These are phyloP conservation scores for Acrobasis consociella DNA, from an alignment of 2,888 invertebrate species.

Conservation along the genomic window DNA sequence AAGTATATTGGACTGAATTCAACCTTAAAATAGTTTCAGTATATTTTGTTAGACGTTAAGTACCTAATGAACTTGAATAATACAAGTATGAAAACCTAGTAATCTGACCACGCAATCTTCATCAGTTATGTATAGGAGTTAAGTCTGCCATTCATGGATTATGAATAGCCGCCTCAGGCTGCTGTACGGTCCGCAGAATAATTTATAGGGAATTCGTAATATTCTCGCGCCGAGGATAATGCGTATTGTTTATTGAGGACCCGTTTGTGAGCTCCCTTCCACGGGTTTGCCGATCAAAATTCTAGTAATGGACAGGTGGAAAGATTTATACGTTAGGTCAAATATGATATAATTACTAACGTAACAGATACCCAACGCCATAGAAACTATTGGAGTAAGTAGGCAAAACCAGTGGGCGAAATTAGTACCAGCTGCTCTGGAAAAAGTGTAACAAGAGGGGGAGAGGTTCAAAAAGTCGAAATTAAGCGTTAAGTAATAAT, in stretches of 20 bases:
- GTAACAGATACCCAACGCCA: no score
- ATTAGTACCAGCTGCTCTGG: no score
- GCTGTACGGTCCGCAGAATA: neutral
- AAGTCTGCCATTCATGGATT: neutral
- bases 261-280: neutral
- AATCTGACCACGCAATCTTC: neutral
- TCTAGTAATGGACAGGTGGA: neutral
- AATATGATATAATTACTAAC: no score
- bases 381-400: no score
- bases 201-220: neutral
- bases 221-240: neutral
- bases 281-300: neutral
- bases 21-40: no score
- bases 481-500: no score
- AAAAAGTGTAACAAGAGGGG: no score
- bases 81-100: neutral
- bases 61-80: neutral
- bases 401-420: no score
- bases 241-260: slow-evolving; percentile 3
- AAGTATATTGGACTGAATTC: no score
- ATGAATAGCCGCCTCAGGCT: neutral
- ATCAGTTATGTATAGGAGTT: slow-evolving; percentile 1
- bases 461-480: no score
- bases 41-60: no score
- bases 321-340: neutral